These are phyloP conservation scores for Elephas maximus DNA, from an alignment of 2,113 vertebrate genomes.

Conservation along the genomic window DNA sequence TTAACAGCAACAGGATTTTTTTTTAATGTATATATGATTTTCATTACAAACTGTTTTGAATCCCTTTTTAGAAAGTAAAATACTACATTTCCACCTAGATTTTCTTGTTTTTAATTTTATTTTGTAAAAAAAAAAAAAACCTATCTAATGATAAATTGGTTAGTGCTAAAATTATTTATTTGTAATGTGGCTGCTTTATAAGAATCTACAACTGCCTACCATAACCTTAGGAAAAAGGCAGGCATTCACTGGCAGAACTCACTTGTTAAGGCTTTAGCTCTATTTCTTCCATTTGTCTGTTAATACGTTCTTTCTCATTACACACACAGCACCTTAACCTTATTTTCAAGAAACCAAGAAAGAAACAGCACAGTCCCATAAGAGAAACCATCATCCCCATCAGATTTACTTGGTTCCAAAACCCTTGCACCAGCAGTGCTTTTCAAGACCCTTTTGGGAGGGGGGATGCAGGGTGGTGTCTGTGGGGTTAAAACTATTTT, in stretches of 20 bases:
- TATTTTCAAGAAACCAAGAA: not conserved
- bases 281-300: not conserved
- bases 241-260: not conserved
- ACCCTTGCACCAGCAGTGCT: not conserved
- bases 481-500: constrained; percentile 61
- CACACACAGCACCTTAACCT: not conserved
- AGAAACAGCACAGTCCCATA: not conserved
- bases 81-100: constrained; percentile 23
- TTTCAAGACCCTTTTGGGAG: not conserved
- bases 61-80: constrained; percentile 38
- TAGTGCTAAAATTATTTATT: not conserved
- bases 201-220: not conserved
- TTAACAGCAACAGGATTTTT: too few relatives aligned
- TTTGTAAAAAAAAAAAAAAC: constrained; percentile 46
- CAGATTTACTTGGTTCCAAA: not conserved
- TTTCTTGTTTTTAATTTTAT: constrained; percentile 36
- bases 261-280: not conserved
- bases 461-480: not conserved
- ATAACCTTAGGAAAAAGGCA: not conserved
- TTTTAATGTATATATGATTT: not conserved
- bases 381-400: not conserved
- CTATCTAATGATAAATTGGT: not conserved
- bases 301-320: not conserved
- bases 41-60: constrained; percentile 33
- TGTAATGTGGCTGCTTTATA: not conserved